Base-by-base conservation (phyloP, 1,140 invertebrate species). In the Latrodectus geometricus region DNA sequence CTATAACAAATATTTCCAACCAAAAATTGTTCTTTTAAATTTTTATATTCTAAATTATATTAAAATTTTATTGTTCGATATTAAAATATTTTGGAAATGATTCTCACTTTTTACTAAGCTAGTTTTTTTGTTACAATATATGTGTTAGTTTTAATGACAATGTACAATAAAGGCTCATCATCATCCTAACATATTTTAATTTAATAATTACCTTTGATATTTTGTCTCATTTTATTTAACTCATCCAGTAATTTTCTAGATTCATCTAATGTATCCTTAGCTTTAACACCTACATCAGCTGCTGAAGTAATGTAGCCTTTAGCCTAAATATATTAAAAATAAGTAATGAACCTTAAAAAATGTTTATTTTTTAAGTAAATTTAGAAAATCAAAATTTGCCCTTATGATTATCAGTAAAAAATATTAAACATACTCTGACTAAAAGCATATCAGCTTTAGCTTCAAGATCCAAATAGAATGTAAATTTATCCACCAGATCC, bases 241-340 rank as follows among this genome's bases (percentile, higher is more conserved):
- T 92, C 90, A n/a, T 92, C 92, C 3, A 95, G 88, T 66, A 94
- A 90, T 76, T 91, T 90, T 56, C 91, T 92, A 0, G 93, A 94
- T 89, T 94, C 93, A 86, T 93, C 92, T 14, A 94, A 86, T 0
- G 93, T 93, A 82, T 92, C 92, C 72, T 93, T 92, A 4, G 88
- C 86, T 48, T 87, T 78, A 8, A 48, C 52, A 35, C 83, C 73
- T 9, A 81, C 65, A 56, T 9, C 49, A 48, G 50, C 73, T n/a
- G 84, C 79, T 56, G 61, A 65, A 9, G 14, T 69, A 8, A 87
- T 50, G 35, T 88, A 82, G 9, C 88, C 88, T 35, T 75, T 77
- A 23, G 87, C 86, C 84, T 87, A 61, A 15, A 4, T 4, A 11
- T 21, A 21, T 11, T 20, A 11, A 49, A 17, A 4, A 15, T 73